Evolutionary conservation across 2,797 vertebrate species (phyloP).

Genomic region (Phoxinus dragarum): DNA sequence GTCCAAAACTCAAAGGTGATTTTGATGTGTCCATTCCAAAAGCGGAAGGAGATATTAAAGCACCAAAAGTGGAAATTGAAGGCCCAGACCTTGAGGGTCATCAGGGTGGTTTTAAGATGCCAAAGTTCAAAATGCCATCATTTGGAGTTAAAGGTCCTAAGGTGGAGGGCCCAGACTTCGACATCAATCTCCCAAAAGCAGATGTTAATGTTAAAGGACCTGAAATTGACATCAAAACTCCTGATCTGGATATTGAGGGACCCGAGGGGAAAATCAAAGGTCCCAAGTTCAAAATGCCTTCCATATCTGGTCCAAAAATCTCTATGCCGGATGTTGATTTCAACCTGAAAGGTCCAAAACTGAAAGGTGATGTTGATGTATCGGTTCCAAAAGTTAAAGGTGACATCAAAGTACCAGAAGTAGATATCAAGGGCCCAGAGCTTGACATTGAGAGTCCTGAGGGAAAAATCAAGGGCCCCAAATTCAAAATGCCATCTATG

Average conservation of each 20-base stretch:
- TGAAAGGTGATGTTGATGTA: no score
- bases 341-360: no score
- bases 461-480: background rate
- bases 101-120: slow-evolving; percentile 3
- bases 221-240: background rate
- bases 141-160: background rate
- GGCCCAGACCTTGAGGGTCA: background rate
- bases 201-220: background rate
- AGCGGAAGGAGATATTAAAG: background rate
- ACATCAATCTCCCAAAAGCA: background rate
- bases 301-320: background rate
- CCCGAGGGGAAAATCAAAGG: background rate
- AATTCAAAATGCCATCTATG: background rate
- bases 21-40: background rate
- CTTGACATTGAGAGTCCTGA: background rate
- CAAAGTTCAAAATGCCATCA: background rate
- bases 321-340: background rate
- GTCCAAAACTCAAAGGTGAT: background rate
- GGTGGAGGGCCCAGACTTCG: background rate
- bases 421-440: background rate
- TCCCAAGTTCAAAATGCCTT: background rate
- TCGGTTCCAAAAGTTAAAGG: no score
- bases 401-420: background rate
- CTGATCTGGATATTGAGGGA: background rate
- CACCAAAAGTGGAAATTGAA: background rate